Base-by-base conservation (phyloP, 2,113 vertebrate species). In the Clinocottus analis region DNA sequence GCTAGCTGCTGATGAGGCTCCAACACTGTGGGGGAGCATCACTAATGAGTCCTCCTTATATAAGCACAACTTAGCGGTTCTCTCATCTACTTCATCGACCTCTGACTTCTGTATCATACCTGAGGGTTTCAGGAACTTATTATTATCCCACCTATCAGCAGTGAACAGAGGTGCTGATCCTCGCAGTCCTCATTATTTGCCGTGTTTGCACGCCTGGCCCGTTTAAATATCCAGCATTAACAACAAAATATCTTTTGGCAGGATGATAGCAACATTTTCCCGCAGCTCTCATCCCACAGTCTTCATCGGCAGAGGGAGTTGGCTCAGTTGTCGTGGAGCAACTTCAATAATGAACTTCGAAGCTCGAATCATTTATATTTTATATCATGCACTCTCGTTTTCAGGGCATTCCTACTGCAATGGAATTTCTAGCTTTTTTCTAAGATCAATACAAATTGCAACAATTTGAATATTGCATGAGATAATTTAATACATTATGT, bases 1-100 rank as follows among this genome's bases (percentile, higher is more conserved):
- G 85, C 70, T 9, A 65, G 59, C 75, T 74, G 82, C 65, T 77
- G 78, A 71, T 77, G 78, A 80, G 77, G 77, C 82, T 83, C 59
- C 63, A 73, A 41, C 80, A 53, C 87, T 41, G 81, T n/a, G 72
- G 84, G 84, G 59, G 85, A 77, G 62, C 82, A 69, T 64, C 75
- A 19, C 72, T 90, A 76, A 91, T 88, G 89, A 91, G 65, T 90
- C 86, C 89, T 77, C 82, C 72, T 87, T 80, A 85, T 75, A 63
- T 69, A 88, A 88, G 51, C 27, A 67, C 68, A 68, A 61, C 83
- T 85, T 80, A 75, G 83, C 82, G n/a, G 6, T 77, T 88, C 37
- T 47, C 62, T 74, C 47, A 80, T 88, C 78, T 75, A 77, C 68
- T 45, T 61, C 60, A 1, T 23, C 25, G 16, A 84, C 78, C 76